Base-by-base conservation (phyloP, 2,797 vertebrate species). In the Crypturellus tataupa region DNA sequence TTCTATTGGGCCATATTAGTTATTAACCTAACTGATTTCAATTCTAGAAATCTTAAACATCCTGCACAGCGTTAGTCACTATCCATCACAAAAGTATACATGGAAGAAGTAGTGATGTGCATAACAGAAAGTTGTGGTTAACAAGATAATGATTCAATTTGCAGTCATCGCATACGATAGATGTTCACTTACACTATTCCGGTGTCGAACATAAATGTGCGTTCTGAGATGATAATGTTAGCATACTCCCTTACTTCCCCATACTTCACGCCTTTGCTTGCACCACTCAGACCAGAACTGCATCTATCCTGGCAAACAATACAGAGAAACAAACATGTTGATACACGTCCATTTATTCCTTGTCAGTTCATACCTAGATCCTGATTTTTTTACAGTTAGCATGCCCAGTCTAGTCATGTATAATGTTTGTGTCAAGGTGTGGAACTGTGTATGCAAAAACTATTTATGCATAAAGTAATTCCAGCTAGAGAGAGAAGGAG, bases 401-500 rank as follows among this genome's bases (percentile, higher is more conserved):
- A 17, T 53, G 40, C 12, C 35, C 9, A 9, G 1, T 71, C 64
- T 73, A 80, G 29, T n/a, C 0, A 4, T 62, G 31, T 1, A 0
- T 62, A 37, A 12, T 29, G 11, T 70, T 89, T 84, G 53, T 90
- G 80, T 6, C 51, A 85, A 86, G n/a, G 49, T 89, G 75, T 67
- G 83, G 59, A 91, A 70, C 62, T 75, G 18, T 24, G 59, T 10
- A 42, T 51, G 67, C 10, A 84, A 79, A 91, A 84, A 5, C 10
- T 56, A 84, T 56, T 79, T 69, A 39, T 64, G 23, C 8, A 73
- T 58, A 81, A 93, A 90, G 85, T 71, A 88, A 82, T 89, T 89
- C 64, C 93, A 46, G 73, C 23, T 78, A 46, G 56, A 37, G 40
- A 16, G 47, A 87, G 59, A 81, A 94, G 42, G 11, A 71, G 55